phyloP scores from a whole-genome alignment of 2,113 vertebrate species.

The Corynorhinus townsendii region DNA sequence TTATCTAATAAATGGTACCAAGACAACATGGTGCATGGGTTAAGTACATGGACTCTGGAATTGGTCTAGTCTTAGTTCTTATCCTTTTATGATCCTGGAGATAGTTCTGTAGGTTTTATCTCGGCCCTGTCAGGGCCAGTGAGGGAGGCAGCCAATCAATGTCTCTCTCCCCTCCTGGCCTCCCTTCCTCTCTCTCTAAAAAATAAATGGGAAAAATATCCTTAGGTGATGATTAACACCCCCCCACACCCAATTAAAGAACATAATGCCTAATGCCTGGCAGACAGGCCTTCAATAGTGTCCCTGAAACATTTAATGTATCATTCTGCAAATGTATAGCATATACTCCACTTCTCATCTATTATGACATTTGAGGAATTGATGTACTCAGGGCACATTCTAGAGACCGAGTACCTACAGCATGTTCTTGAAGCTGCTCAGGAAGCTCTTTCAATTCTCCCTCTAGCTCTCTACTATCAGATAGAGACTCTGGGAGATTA shows the following conservation, averaged over 20 bases:
- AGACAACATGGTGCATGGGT: neutral
- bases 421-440: conserved; percentile 77
- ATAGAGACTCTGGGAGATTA: conserved; percentile 77
- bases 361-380: conserved; percentile 10
- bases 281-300: neutral
- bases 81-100: neutral
- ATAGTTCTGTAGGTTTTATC: too few relatives aligned
- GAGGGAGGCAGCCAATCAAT: too few relatives aligned
- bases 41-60: neutral
- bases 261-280: neutral
- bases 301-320: neutral
- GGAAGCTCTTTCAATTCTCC: conserved; percentile 77
- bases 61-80: neutral
- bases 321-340: neutral
- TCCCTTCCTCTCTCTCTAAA: too few relatives aligned
- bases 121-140: too few relatives aligned
- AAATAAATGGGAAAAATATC: too few relatives aligned
- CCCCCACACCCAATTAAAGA: neutral
- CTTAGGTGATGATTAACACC: too few relatives aligned
- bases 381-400: neutral
- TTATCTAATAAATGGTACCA: neutral
- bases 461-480: conserved; percentile 80
- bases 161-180: too few relatives aligned
- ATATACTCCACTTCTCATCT: neutral
- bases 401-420: conserved; percentile 67